Conservation (phyloP, 37 sponge, comb jelly and placozoan species). For the Beroe forskalii region DNA sequence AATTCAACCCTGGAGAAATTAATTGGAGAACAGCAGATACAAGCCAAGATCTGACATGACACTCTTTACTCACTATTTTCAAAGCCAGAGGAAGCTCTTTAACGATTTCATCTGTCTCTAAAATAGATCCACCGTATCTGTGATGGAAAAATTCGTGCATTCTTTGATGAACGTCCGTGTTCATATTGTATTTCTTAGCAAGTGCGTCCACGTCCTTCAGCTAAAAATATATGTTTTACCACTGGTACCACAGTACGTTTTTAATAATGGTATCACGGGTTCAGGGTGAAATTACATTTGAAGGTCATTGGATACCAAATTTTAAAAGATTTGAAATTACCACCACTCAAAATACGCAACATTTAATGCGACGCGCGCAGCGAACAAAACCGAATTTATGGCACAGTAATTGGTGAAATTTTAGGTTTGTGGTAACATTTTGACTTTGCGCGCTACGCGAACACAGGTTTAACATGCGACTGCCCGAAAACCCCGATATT, state of each 20-base stretch:
- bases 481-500: background rate
- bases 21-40: too few relatives aligned
- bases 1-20: too few relatives aligned
- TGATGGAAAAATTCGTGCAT: slow-evolving; percentile 59
- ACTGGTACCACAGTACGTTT: too few relatives aligned
- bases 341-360: background rate
- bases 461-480: background rate
- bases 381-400: background rate
- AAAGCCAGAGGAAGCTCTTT: slow-evolving; percentile 32
- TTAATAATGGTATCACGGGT: too few relatives aligned
- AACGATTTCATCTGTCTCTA: background rate
- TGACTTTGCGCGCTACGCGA: background rate
- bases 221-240: background rate
- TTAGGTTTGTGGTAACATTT: background rate
- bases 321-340: background rate
- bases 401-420: slow-evolving; percentile 52
- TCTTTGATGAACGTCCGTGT: slow-evolving; percentile 6
- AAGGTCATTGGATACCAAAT: background rate
- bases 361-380: too few relatives aligned
- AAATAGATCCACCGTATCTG: slow-evolving; percentile 28
- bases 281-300: too few relatives aligned
- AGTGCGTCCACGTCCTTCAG: slow-evolving; percentile 32
- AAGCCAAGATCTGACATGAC: too few relatives aligned
- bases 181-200: slow-evolving; percentile 38
- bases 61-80: slow-evolving; percentile 60